phyloP scores from a whole-genome alignment of 1,140 invertebrate genomes.

The Psilanteris sp. region DNA sequence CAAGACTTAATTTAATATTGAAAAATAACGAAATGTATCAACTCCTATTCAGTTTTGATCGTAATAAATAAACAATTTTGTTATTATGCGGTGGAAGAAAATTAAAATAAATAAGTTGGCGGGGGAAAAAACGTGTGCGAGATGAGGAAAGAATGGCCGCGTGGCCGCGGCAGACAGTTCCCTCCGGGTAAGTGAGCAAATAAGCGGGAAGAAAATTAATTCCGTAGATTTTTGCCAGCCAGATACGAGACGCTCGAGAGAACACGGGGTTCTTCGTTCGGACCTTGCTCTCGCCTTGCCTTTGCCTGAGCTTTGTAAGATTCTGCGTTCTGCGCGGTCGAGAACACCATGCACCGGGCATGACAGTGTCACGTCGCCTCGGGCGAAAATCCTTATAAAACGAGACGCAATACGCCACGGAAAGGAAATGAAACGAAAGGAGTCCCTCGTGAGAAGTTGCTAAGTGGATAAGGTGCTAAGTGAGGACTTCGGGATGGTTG shows the following conservation, averaged over 20 bases:
- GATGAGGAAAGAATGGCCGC: constrained; percentile 43
- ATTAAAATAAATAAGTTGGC: constrained; percentile 34
- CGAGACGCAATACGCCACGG: constrained; percentile 72
- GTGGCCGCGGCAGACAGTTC: constrained; percentile 45
- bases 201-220: constrained; percentile 75
- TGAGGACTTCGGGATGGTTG: constrained; percentile 68
- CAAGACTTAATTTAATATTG: too few relatives aligned
- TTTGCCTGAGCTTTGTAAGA: constrained; percentile 20
- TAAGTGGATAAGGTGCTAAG: constrained; percentile 79
- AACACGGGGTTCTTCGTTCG: constrained; percentile 55
- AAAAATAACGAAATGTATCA: too few relatives aligned
- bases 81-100: too few relatives aligned
- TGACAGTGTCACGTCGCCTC: constrained; percentile 77
- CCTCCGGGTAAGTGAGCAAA: constrained; percentile 53
- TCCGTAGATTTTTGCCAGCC: constrained; percentile 70
- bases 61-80: too few relatives aligned
- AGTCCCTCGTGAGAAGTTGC: constrained; percentile 74
- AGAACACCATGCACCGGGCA: constrained; percentile 54
- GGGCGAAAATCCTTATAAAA: constrained; percentile 76
- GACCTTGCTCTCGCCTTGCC: constrained; percentile 27
- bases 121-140: constrained; percentile 26
- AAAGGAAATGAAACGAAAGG: constrained; percentile 69
- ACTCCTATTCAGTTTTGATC: too few relatives aligned
- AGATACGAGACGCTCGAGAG: constrained; percentile 66
- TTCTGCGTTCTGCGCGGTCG: constrained; percentile 36